Base-by-base conservation (phyloP, 2,888 invertebrate genomes). In the Andrena fulva region DNA sequence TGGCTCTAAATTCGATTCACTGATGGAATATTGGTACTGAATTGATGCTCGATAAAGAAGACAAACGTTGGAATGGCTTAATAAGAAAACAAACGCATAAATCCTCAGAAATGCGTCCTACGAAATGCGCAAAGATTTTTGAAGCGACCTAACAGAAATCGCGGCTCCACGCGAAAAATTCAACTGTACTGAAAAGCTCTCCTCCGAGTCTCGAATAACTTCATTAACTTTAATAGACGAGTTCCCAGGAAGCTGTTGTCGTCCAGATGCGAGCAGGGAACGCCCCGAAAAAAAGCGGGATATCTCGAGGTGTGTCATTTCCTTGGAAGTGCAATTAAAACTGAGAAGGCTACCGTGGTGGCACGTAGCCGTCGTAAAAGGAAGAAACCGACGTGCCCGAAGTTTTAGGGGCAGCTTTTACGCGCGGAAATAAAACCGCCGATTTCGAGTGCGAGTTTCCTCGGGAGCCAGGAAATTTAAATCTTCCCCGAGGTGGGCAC, bases 391-490 rank as follows among this genome's bases (percentile, higher is more conserved):
- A 24, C 27, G 27, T 20, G 56, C 31, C 60, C 31, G 76, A 77
- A 76, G 80, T 59, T 70, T 79, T 76, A 69, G 62, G 50, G 64
- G 68, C 74, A 68, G 63, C 20, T 86, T 87, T 87, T 84, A 87
- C n/a, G 88, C 69, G 60, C 62, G 56, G 83, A 88, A 89, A 87
- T 89, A 87, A 89, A 90, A 87, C 80, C 84, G 75, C 78, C 76
- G 78, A 84, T 85, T 82, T 82, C 87, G 82, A 78, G 82, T 78
- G 75, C 82, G 82, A 84, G 88, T 89, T 90, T 88, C 72, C 83
- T 68, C 69, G 82, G 80, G 82, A 60, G 82, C 62, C 80, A 81
- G 89, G 88, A 91, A 92, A 92, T 90, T 90, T 88, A 90, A 91
- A 90, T 90, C 90, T 89, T 85, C 79, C 76, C 80, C 78, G 66